phyloP scores from a whole-genome alignment of 2,888 invertebrate species.

The Athetis lepigone region DNA sequence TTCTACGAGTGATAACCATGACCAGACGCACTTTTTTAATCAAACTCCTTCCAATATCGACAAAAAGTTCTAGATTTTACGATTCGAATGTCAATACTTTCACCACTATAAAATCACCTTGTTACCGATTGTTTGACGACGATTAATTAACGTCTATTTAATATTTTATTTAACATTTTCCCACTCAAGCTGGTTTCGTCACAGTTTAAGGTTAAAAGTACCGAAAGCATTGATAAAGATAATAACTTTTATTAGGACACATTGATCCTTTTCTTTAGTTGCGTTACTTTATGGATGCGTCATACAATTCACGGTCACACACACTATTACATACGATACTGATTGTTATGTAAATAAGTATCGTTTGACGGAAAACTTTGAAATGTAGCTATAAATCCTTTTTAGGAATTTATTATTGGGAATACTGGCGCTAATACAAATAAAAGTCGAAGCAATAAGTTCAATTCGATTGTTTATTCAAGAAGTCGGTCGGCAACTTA shows the following conservation, averaged over 20 bases:
- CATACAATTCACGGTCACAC: constrained; percentile 63
- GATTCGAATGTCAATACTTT: constrained; percentile 38
- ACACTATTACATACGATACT: constrained; percentile 45
- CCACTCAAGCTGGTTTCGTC: constrained; percentile 21
- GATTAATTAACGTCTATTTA: constrained; percentile 33
- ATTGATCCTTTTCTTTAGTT: constrained; percentile 48
- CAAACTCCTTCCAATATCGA: neutral
- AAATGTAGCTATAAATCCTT: constrained; percentile 28
- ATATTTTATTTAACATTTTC: constrained; percentile 11
- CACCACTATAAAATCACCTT: constrained; percentile 26
- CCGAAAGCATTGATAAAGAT: constrained; percentile 16
- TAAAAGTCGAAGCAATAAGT: too few species aligned
- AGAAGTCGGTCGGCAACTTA: too few species aligned
- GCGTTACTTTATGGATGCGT: constrained; percentile 50
- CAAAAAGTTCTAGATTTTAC: constrained; percentile 24
- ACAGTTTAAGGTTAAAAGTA: constrained; percentile 27
- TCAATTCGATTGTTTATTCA: too few species aligned
- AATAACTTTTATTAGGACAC: constrained; percentile 23
- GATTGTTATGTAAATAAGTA: constrained; percentile 55
- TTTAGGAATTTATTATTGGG: constrained; percentile 14
- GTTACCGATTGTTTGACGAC: constrained; percentile 39
- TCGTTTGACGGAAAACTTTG: constrained; percentile 40
- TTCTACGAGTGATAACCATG: too few species aligned
- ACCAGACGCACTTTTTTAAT: too few species aligned
- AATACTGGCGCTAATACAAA: constrained; percentile 12